Evolutionary conservation across 2,888 invertebrate genomes (phyloP).

Genomic region (Trichogramma dendrolimi): DNA sequence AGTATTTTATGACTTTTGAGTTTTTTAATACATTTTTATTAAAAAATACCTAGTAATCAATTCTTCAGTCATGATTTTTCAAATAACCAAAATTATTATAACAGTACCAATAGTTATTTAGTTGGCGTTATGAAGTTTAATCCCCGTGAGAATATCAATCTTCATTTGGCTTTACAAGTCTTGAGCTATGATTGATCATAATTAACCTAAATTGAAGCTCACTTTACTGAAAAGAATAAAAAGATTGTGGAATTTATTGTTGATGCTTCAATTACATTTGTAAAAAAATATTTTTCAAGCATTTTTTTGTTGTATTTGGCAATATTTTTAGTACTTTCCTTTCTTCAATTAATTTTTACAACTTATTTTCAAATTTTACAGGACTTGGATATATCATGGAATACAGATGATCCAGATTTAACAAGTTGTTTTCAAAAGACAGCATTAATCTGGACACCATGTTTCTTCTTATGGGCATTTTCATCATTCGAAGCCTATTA

Average conservation of each 20-base stretch:
- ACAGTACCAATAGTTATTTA: conserved; percentile 7
- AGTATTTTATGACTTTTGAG: not conserved
- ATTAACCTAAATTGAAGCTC: conserved; percentile 29
- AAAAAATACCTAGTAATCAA: not conserved
- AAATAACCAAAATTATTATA: not conserved
- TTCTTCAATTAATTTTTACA: not conserved
- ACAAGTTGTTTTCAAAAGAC: conserved; percentile 91
- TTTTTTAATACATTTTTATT: too few relatives aligned
- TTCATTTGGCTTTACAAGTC: conserved; percentile 16
- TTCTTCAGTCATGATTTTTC: not conserved
- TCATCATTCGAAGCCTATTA: conserved; percentile 72
- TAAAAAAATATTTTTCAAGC: not conserved
- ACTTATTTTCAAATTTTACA: conserved; percentile 53
- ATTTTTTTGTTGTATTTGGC: conserved; percentile 1
- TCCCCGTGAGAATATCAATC: conserved; percentile 25
- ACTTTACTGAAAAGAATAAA: conserved; percentile 5
- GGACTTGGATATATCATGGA: conserved; percentile 75
- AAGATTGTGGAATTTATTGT: conserved; percentile 15
- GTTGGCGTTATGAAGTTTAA: conserved; percentile 15
- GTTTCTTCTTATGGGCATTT: conserved; percentile 76
- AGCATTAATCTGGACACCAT: conserved; percentile 83
- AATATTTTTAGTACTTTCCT: not conserved
- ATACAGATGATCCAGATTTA: conserved; percentile 77
- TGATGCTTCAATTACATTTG: not conserved
- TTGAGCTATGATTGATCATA: conserved; percentile 27